Evolutionary conservation across 2,888 invertebrate species (phyloP).

Genomic region (Melieria omissa): DNA sequence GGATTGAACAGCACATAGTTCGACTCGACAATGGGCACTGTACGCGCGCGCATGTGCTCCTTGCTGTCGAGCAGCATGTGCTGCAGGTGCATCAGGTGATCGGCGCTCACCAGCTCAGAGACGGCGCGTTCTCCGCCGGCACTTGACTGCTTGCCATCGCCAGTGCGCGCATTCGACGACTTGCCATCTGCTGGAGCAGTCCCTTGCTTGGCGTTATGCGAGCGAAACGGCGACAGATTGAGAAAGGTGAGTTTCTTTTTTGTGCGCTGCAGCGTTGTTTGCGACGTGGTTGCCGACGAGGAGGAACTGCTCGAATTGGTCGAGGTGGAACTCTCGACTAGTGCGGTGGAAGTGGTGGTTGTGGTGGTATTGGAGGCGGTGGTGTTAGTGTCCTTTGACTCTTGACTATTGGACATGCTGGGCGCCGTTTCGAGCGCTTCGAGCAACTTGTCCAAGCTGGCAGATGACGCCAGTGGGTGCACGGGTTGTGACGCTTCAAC

Average conservation of each 20-base stretch:
- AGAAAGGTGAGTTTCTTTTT: constrained; percentile 63
- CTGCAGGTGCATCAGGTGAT: constrained; percentile 59
- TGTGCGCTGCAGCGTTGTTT: constrained; percentile 50
- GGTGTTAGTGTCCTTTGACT: constrained; percentile 56
- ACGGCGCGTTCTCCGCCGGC: constrained; percentile 50
- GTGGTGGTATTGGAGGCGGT: constrained; percentile 48
- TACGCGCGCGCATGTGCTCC: constrained; percentile 58
- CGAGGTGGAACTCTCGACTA: constrained; percentile 60
- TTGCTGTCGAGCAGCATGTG: constrained; percentile 52
- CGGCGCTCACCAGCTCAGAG: constrained; percentile 55
- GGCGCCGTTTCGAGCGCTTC: constrained; percentile 48
- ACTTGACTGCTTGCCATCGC: constrained; percentile 25
- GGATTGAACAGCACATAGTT: constrained; percentile 66
- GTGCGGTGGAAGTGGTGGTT: constrained; percentile 56
- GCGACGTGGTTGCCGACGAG: constrained; percentile 49
- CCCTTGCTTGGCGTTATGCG: constrained; percentile 46
- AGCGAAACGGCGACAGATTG: constrained; percentile 62
- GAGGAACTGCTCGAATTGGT: constrained; percentile 54
- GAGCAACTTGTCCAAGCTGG: constrained; percentile 50
- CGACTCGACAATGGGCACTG: constrained; percentile 63
- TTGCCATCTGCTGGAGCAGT: background rate
- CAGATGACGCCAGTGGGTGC: constrained; percentile 37
- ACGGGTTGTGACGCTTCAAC: constrained; percentile 36
- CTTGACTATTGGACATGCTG: constrained; percentile 61
- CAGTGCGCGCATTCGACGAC: background rate